Conservation (phyloP, 2,113 vertebrate genomes). For the Harpagus bidentatus region DNA sequence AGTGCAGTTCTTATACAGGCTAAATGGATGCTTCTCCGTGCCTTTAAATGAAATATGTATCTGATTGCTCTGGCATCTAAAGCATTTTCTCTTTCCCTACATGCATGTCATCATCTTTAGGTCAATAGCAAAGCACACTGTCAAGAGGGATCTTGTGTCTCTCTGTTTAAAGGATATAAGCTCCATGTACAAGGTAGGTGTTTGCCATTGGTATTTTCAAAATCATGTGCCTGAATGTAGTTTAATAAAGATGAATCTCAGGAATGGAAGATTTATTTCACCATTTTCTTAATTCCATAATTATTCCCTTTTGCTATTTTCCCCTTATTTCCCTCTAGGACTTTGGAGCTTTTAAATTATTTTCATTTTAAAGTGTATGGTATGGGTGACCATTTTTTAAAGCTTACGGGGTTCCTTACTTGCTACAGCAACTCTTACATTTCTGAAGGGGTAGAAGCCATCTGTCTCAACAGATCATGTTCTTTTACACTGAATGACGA, state of each 20-base stretch:
- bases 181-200: not conserved
- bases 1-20: not conserved
- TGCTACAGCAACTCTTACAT: not conserved
- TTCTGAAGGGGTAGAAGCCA: conserved; percentile 38
- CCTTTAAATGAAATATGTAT: not conserved
- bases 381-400: not conserved
- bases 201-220: not conserved
- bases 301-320: not conserved
- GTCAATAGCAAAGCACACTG: not conserved
- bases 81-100: not conserved
- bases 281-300: not conserved
- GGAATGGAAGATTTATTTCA: not conserved
- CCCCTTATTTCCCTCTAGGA: not conserved
- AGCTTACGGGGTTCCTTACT: not conserved
- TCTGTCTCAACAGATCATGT: conserved; percentile 63
- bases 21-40: not conserved
- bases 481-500: conserved; percentile 38
- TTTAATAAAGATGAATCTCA: not conserved
- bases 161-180: not conserved
- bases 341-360: not conserved
- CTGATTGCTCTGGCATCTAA: not conserved
- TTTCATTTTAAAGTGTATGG: not conserved
- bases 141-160: not conserved
- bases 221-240: not conserved
- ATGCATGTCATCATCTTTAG: not conserved